Evolutionary conservation across 1,140 invertebrate species (phyloP).

Genomic region (Condylostylus longicornis): DNA sequence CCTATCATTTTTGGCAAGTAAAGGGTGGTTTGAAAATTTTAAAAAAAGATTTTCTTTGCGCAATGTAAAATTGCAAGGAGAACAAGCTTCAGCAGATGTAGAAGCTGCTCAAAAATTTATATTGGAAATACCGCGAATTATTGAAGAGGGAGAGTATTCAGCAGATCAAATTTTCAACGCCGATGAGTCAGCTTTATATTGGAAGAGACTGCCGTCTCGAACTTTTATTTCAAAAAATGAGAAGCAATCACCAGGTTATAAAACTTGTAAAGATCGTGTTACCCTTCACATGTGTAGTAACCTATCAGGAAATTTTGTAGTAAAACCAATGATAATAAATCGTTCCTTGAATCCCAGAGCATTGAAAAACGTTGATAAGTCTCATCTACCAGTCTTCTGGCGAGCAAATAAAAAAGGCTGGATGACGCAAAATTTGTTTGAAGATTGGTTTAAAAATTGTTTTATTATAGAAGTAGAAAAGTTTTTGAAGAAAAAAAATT

Average conservation of each 20-base stretch:
- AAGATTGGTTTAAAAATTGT: constrained; percentile 17
- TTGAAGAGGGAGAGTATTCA: constrained; percentile 12
- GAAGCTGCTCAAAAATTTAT: constrained; percentile 3
- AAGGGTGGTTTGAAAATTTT: constrained; percentile 9
- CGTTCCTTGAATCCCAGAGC: constrained; percentile 24
- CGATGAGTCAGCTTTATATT: constrained; percentile 32
- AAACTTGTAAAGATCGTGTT: constrained; percentile 25
- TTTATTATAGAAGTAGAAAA: constrained; percentile 16
- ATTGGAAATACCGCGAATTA: constrained; percentile 2
- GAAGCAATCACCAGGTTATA: constrained; percentile 18
- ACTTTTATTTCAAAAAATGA: constrained; percentile 24
- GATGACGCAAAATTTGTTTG: constrained; percentile 20
- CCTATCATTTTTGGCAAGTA: constrained; percentile 10
- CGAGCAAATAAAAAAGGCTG: constrained; percentile 25
- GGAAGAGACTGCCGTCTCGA: constrained; percentile 34
- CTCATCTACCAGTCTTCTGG: constrained; percentile 28
- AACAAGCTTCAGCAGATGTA: constrained; percentile 4
- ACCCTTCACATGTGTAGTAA: constrained; percentile 28
- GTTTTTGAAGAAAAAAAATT: constrained; percentile 16
- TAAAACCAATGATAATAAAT: constrained; percentile 33
- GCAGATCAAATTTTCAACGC: constrained; percentile 31
- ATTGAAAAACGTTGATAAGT: constrained; percentile 23
- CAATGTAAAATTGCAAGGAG: constrained; percentile 3
- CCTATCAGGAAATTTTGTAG: constrained; percentile 24
- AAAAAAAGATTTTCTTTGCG: constrained; percentile 2